phyloP scores from a whole-genome alignment of 2,797 vertebrate genomes.

The Spinus pinus region DNA sequence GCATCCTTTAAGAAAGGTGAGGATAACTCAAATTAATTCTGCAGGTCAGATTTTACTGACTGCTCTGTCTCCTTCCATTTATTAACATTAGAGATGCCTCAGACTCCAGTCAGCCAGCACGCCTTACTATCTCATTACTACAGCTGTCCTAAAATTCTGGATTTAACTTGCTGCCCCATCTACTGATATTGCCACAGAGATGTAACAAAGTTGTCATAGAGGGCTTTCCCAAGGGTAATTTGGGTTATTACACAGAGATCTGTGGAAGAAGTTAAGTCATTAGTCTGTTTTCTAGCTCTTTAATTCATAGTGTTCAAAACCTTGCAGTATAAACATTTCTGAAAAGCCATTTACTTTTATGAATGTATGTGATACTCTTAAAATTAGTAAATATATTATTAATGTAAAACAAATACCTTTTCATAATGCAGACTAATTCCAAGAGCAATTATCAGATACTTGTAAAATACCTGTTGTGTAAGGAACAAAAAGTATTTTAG shows the following conservation, averaged over 20 bases:
- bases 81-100: neutral
- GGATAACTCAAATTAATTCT: neutral
- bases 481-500: neutral
- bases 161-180: neutral
- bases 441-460: constrained; percentile 94
- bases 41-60: neutral
- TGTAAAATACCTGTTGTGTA: constrained; percentile 88
- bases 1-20: neutral
- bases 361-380: neutral
- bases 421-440: constrained; percentile 91
- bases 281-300: neutral
- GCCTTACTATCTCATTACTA: neutral
- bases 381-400: neutral
- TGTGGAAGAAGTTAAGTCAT: neutral
- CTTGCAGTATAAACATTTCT: neutral
- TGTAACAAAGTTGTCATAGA: neutral
- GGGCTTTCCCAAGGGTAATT: neutral
- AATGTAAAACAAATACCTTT: constrained; percentile 80
- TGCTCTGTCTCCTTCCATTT: neutral
- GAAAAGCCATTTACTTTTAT: neutral
- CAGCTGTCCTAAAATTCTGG: neutral
- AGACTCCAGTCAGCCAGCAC: neutral
- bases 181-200: neutral
- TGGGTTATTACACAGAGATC: neutral
- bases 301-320: neutral